Percentiles rank a stretch among this genome's conserved stretches.
phyloP scores from a whole-genome alignment of 2,797 vertebrate species.

The Aeoliscus strigatus region DNA sequence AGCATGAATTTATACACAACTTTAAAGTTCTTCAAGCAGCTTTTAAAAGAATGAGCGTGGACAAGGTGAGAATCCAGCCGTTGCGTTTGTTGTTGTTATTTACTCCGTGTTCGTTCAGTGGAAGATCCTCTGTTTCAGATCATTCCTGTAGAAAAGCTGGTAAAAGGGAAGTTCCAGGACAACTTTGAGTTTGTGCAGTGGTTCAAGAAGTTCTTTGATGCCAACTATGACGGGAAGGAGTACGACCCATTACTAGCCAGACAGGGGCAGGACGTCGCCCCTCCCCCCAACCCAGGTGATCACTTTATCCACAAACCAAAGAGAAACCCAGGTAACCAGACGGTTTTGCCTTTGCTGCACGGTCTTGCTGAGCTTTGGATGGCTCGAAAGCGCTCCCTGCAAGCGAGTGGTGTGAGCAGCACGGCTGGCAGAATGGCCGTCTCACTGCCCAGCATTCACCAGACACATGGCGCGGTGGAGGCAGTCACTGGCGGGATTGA shows the following conservation, averaged over 20 bases:
- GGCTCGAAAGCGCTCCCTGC: slow-evolving; percentile 39
- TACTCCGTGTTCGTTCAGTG: no score
- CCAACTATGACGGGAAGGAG: slow-evolving; percentile 95
- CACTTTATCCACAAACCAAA: slow-evolving; percentile 86
- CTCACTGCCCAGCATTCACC: slow-evolving; percentile 45
- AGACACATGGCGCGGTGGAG: slow-evolving; percentile 30
- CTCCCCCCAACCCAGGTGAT: slow-evolving; percentile 83
- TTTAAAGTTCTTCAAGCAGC: slow-evolving; percentile 94
- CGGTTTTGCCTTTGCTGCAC: slow-evolving; percentile 69
- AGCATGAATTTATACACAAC: slow-evolving; percentile 94
- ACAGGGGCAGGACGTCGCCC: slow-evolving; percentile 85
- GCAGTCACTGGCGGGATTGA: slow-evolving; percentile 21
- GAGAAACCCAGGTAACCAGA: slow-evolving; percentile 86
- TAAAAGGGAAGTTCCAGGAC: slow-evolving; percentile 97
- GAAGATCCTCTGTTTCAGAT: slow-evolving; percentile 78
- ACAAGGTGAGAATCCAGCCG: no score
- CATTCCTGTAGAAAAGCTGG: slow-evolving; percentile 90
- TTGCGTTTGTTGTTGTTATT: no score
- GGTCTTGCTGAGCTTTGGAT: slow-evolving; percentile 47
- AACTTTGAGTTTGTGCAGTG: slow-evolving; percentile 98
- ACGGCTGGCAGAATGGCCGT: slow-evolving; percentile 56
- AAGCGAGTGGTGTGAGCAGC: slow-evolving; percentile 67
- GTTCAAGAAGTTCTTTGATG: slow-evolving; percentile 97
- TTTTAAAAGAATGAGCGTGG: slow-evolving; percentile 95
- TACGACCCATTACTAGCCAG: slow-evolving; percentile 87